These are phyloP conservation scores for Drosophila rhopaloa DNA, from an alignment of 1,140 invertebrate species.

Conservation along the genomic window DNA sequence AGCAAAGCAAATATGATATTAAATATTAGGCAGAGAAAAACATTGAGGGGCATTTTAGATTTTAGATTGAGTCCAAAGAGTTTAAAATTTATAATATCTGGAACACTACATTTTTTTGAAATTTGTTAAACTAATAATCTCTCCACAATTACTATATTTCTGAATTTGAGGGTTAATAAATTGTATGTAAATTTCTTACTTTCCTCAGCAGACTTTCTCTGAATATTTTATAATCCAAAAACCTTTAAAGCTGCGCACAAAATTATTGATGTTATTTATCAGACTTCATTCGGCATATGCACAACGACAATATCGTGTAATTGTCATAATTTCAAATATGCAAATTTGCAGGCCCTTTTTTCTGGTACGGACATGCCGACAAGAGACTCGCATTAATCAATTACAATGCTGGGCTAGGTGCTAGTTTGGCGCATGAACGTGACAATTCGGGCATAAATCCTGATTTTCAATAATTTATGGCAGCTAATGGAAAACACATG, in stretches of 20 bases:
- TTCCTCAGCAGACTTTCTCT: too few relatives aligned
- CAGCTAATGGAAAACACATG: conserved; percentile 70
- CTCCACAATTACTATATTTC: too few relatives aligned
- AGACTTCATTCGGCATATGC: conserved; percentile 23
- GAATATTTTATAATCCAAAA: not conserved
- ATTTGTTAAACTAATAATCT: too few relatives aligned
- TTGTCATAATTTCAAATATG: conserved; percentile 55
- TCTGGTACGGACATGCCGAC: conserved; percentile 30
- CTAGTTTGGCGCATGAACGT: conserved; percentile 50
- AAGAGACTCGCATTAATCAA: conserved; percentile 69
- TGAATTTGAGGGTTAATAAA: too few relatives aligned
- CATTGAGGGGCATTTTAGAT: not conserved
- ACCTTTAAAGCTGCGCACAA: not conserved
- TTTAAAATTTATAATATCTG: not conserved
- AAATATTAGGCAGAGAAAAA: not conserved
- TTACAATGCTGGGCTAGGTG: conserved; percentile 38
- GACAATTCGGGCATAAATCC: conserved; percentile 76
- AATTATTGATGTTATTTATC: conserved; percentile 14
- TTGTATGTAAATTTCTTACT: too few relatives aligned
- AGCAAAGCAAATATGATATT: conserved; percentile 6
- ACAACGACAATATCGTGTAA: conserved; percentile 34
- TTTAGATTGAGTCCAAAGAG: too few relatives aligned
- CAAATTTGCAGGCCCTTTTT: conserved; percentile 32
- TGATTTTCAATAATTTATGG: conserved; percentile 77
- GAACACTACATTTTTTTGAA: too few relatives aligned